Base-by-base conservation (phyloP, 2,888 invertebrate species). In the Tryphoninae sp. region DNA sequence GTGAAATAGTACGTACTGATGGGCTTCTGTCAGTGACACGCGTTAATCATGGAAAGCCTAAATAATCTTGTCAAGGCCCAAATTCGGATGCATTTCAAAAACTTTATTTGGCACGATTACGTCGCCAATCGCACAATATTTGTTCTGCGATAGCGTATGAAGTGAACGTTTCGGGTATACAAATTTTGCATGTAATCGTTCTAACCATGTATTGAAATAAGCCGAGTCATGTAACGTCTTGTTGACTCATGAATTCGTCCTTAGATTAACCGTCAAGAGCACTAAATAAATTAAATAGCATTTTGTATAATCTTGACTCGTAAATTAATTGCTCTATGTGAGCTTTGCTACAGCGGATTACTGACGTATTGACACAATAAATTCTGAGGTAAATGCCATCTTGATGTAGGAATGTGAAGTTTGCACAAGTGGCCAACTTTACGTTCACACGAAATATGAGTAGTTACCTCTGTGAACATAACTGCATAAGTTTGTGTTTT, bases 301-400 rank as follows among this genome's bases (percentile, higher is more conserved):
- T 33, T 33, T 6, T 33, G 33, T 33, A 33, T 33, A 33, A 33
- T 33, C 4, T 33, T 33, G 7, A 33, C 33, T 33, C 33, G 33
- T 33, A 13, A 13, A 45, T 45, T 13, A 45, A 13, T 45, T 45
- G 9, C 45, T 45, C 2, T 45, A 3, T 45, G 16, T 49, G 49
- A 49, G 49, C 49, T 67, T 13, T 42, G 45, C 45, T 45, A 13
- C 64, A 49, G 51, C 51, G n/a, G 23, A 67, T 67, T n/a, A 67
- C 65, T 13, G 49, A 67, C 51, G 45, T 67, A 51, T 67, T 8
- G 65, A 49, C 23, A 16, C 33, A 62, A 49, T 49, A 49, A 65
- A 65, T n/a, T 67, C n/a, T 22, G 65, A 23, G 23, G 1, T 3
- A 22, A 23, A 22, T 49, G 65, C 49, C 49, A 67, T 49, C 22